Evolutionary conservation across 1,140 invertebrate species (phyloP), one percentile per base, ranked within the genome.

Genomic region (Bombus waltoni): DNA sequence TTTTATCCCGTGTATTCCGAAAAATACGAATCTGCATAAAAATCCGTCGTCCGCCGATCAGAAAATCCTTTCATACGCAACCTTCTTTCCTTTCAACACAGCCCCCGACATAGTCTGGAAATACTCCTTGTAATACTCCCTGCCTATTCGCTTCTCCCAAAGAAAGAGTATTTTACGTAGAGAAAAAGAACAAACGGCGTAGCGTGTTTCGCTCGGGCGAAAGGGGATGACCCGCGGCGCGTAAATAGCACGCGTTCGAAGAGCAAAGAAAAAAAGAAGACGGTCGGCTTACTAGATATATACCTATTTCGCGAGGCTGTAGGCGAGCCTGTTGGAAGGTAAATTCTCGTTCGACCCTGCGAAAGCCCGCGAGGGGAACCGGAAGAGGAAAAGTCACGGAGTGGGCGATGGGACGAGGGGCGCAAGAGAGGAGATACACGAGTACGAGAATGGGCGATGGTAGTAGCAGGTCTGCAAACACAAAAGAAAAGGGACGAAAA

Each of bases 401-500:
- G 2, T 1, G 28, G 2, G 15, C 9, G 10, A 3, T 53, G 47
- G 47, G 15, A 35, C 65, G 15, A 18, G 65, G 6, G 32, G n/a
- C 40, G 75, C 38, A 32, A 18, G 77, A 13, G 40, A 53, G 68
- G 59, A 38, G 25, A 44, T 22, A 59, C 66, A 47, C n/a, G 59
- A 80, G 76, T 62, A 74, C 57, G 38, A 71, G 66, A 57, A 81
- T 44, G 44, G 71, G 28, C 6, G 53, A 38, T 59, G 25, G 57
- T 68, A 28, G 57, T 40, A 25, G 76, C 47, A 40, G 73, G 77
- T 81, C 78, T 81, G 72, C 79, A 83, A 80, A 85, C 47, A 85
- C 68, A 80, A 85, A 86, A 75, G 79, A 75, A 82, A 75, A 75
- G 35, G 71, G 71, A 81, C 71, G 59, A 74, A 85, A 81, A 81